Evolutionary conservation across 2,797 vertebrate species (phyloP).

Genomic region (Danio kyathit): DNA sequence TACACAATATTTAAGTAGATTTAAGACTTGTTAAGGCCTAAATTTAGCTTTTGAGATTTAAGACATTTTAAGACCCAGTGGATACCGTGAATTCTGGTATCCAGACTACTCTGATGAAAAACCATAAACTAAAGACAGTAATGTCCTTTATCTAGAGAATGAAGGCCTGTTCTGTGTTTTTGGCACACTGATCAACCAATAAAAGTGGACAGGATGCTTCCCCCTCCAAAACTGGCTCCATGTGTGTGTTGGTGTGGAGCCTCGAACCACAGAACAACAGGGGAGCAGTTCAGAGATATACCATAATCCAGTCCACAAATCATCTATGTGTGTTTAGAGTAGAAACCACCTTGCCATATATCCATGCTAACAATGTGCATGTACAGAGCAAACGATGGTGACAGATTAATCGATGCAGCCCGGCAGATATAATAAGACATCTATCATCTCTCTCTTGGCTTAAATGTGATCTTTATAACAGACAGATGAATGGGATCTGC

Average conservation of each 20-base stretch:
- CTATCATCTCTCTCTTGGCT: conserved; percentile 11
- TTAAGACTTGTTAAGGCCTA: no score
- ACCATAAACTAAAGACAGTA: conserved; percentile 11
- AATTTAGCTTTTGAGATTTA: no score
- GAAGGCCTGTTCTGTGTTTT: conserved; percentile 40
- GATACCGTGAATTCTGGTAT: not conserved
- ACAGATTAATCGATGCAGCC: conserved; percentile 43
- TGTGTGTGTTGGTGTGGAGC: conserved; percentile 56
- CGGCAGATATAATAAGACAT: conserved; percentile 48
- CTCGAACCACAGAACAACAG: conserved; percentile 39
- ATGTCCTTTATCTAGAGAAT: conserved; percentile 25
- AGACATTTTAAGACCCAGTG: no score
- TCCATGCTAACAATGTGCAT: conserved; percentile 23
- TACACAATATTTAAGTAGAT: no score
- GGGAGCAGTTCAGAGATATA: conserved; percentile 37
- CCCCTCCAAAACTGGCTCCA: conserved; percentile 50
- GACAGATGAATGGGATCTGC: conserved; percentile 31
- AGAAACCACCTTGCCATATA: conserved; percentile 38
- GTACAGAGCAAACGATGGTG: conserved; percentile 14
- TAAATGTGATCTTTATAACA: conserved; percentile 20
- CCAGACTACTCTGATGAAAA: not conserved
- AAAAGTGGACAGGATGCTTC: conserved; percentile 40
- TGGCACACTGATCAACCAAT: conserved; percentile 13
- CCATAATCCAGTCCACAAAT: conserved; percentile 47
- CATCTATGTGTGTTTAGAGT: conserved; percentile 32